Evolutionary conservation across 2,888 invertebrate species (phyloP).

Genomic region (Hofmannophila pseudospretella): DNA sequence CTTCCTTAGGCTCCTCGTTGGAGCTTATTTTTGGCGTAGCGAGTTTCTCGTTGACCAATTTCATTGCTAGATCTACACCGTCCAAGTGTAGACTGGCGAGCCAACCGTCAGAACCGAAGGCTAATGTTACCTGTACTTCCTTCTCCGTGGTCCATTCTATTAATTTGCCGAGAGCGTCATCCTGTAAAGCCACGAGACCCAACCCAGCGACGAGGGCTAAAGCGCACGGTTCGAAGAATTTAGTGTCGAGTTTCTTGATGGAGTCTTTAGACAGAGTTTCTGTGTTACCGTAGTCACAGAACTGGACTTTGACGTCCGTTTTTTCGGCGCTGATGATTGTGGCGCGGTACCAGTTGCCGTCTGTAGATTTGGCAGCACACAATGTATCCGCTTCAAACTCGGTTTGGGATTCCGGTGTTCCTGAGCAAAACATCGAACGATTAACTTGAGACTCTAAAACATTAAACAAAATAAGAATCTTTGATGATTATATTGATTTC

Average conservation of each 20-base stretch:
- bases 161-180: slow-evolving; percentile 48
- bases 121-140: slow-evolving; percentile 73
- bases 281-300: slow-evolving; percentile 84
- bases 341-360: slow-evolving; percentile 85
- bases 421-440: slow-evolving; percentile 24
- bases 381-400: slow-evolving; percentile 68
- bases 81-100: slow-evolving; percentile 69
- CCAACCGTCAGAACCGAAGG: slow-evolving; percentile 76
- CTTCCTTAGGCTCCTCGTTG: slow-evolving; percentile 30
- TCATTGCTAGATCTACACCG: slow-evolving; percentile 70
- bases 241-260: slow-evolving; percentile 66
- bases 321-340: slow-evolving; percentile 66
- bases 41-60: slow-evolving; percentile 58
- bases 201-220: slow-evolving; percentile 57
- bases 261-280: slow-evolving; percentile 71
- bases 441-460: too few relatives aligned
- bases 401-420: slow-evolving; percentile 51
- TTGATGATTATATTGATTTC: too few relatives aligned
- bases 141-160: slow-evolving; percentile 66
- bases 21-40: slow-evolving; percentile 46
- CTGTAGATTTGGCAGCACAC: slow-evolving; percentile 80
- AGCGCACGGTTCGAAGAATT: slow-evolving; percentile 62
- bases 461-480: too few relatives aligned
- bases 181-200: slow-evolving; percentile 56
- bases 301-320: slow-evolving; percentile 70